phyloP scores from a whole-genome alignment of 2,113 vertebrate species.

The Trochalopteron elliotii region DNA sequence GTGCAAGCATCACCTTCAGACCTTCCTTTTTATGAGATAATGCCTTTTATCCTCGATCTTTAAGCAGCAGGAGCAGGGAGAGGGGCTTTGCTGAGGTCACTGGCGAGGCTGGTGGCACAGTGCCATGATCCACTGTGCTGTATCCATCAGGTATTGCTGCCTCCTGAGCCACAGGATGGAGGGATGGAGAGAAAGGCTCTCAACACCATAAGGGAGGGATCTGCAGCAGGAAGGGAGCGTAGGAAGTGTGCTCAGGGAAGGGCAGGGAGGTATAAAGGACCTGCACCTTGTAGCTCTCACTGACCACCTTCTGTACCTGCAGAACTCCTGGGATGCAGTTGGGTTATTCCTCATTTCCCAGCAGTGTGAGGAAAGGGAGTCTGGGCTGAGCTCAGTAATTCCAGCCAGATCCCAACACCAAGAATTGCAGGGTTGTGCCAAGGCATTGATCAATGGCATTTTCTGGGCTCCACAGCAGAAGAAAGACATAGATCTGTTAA shows the following conservation, averaged over 20 bases:
- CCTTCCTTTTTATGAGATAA: not conserved
- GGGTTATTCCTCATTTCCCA: not conserved
- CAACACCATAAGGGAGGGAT: not conserved
- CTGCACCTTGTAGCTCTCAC: not conserved
- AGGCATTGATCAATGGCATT: not conserved
- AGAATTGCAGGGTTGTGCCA: not conserved
- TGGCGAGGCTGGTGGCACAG: not conserved
- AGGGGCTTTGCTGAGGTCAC: not conserved
- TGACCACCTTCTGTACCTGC: accelerated
- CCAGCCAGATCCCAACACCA: not conserved
- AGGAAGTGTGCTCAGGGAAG: not conserved
- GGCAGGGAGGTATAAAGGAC: not conserved
- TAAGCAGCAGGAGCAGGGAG: not conserved
- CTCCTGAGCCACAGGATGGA: not conserved
- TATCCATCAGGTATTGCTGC: not conserved
- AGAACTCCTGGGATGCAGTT: accelerated
- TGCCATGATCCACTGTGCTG: accelerated
- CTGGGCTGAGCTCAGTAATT: not conserved
- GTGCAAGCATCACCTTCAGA: not conserved
- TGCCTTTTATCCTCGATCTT: not conserved
- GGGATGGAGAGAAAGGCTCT: not conserved
- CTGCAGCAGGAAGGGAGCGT: not conserved
- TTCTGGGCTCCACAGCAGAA: not conserved
- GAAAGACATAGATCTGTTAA: not conserved
- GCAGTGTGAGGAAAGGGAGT: accelerated